Conservation (phyloP, 2,113 vertebrate genomes). For the Sporophila hypoxantha region DNA sequence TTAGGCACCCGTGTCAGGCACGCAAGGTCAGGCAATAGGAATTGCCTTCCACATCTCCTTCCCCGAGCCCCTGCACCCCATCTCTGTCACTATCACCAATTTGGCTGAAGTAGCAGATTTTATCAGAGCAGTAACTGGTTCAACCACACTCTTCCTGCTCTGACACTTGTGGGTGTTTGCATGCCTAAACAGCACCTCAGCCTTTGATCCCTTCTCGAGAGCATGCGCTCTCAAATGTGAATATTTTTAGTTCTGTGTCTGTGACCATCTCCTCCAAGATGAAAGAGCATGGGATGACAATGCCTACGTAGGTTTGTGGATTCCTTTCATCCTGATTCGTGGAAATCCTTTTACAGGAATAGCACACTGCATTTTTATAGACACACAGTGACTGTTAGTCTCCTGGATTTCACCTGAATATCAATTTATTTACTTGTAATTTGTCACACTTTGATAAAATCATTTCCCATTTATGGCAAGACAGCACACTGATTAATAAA, state of each 20-base stretch:
- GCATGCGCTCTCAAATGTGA: background rate
- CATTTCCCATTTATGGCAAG: background rate
- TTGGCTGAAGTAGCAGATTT: background rate
- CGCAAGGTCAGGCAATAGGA: background rate
- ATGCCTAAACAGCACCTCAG: background rate
- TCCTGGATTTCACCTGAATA: background rate
- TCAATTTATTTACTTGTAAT: background rate
- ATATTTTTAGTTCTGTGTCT: background rate
- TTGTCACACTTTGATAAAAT: background rate
- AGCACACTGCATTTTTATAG: background rate
- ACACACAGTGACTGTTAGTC: background rate
- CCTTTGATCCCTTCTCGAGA: background rate
- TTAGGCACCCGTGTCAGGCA: background rate
- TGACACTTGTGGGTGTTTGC: background rate
- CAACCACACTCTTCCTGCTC: constrained; percentile 23
- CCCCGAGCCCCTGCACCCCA: background rate
- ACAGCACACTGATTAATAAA: background rate
- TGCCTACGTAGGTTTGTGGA: background rate
- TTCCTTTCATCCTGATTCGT: background rate
- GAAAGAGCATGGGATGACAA: background rate
- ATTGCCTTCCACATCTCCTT: background rate
- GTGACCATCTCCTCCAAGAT: background rate
- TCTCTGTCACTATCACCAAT: background rate
- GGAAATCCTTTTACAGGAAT: background rate
- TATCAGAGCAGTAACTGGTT: constrained; percentile 9